Evolutionary conservation across 2,113 vertebrate species (phyloP), one percentile per base, ranked within the genome.

Genomic region (Psilopogon haemacephalus): DNA sequence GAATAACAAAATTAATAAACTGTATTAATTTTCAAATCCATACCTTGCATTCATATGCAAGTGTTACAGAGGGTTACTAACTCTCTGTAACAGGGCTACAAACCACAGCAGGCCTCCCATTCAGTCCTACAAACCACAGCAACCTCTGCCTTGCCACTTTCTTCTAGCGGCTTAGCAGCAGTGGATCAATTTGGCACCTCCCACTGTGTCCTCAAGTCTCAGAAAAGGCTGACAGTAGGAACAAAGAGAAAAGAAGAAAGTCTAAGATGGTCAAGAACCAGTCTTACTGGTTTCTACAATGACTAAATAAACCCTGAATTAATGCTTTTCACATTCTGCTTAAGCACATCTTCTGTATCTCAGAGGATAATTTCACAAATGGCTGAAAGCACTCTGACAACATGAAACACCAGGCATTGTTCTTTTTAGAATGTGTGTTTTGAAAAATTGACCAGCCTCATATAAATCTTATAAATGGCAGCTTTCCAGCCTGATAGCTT

Each of bases 391-490:
- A 82, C 56, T 75, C 30, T 75, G 59, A 90, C 92, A 88, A 71
- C 33, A 52, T 23, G 67, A 83, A 46, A 5, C 44, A 75, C 44
- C 32, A 65, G 74, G 37, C 62, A 78, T 56, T 81, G 58, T 44
- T 90, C 62, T 84, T 71, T 84, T 74, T 68, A 38, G 15, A 74
- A 72, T 15, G 17, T 63, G 32, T 28, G 35, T 73, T 94, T 92
- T 73, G 67, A 84, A 92, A 93, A 89, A 70, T 46, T 56, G 58
- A 38, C 69, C 50, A 82, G 80, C 44, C 32, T 89, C 28, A 13
- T 85, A 75, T 59, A 84, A 92, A 87, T 84, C 50, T 79, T 82
- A 77, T 32, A 92, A 85, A 90, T 42, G 33, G 44, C 74, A 94
- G 44, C 37, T 92, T 92, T 94, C 77, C 77, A 92, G 58, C 58